phyloP scores from a whole-genome alignment of 2,113 vertebrate genomes.

The Oxyruncus cristatus region DNA sequence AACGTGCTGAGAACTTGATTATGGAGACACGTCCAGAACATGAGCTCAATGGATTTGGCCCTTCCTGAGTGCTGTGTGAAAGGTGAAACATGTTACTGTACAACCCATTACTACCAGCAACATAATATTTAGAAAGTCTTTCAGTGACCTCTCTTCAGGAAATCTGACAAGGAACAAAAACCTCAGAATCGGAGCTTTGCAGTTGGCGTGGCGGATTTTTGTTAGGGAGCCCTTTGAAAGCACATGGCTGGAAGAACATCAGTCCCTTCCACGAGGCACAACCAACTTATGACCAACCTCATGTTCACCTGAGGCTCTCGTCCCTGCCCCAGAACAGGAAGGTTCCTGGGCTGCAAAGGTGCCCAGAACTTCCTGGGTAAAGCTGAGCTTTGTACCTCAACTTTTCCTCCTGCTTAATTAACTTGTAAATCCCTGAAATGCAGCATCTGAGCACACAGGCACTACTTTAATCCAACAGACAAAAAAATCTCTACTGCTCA shows the following conservation, averaged over 20 bases:
- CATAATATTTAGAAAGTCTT: neutral
- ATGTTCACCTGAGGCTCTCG: neutral
- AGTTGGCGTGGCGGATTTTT: neutral
- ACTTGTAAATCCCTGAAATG: neutral
- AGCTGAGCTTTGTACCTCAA: neutral
- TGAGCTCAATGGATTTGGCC: constrained; percentile 31
- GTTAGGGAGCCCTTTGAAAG: neutral
- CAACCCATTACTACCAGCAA: neutral
- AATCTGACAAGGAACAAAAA: neutral
- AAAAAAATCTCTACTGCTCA: neutral
- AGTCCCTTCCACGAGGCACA: neutral
- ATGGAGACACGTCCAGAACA: constrained; percentile 23
- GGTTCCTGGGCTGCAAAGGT: neutral
- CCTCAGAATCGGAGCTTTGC: neutral
- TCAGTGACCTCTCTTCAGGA: neutral
- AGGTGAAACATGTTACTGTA: neutral
- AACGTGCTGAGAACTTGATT: neutral
- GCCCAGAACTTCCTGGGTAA: neutral
- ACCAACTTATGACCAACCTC: neutral
- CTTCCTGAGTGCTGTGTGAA: neutral
- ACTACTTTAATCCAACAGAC: neutral
- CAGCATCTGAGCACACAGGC: neutral
- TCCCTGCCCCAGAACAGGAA: neutral
- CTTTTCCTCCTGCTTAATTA: neutral
- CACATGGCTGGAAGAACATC: neutral